Percentiles rank a stretch among this genome's conserved stretches.
These are phyloP conservation scores for Nannoperca australis DNA, from an alignment of 2,797 vertebrate genomes.

Conservation along the genomic window DNA sequence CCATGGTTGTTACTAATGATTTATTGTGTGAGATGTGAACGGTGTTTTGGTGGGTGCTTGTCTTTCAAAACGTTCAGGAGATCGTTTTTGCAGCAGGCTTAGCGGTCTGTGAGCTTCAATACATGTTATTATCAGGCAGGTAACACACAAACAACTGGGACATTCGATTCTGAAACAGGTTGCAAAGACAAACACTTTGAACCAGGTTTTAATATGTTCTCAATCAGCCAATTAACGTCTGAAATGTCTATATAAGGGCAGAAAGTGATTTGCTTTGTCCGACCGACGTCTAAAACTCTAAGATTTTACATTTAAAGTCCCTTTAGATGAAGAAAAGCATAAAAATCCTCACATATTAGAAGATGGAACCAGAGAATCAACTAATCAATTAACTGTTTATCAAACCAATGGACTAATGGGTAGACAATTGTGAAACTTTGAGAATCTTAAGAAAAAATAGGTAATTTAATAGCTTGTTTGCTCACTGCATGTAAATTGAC, in stretches of 20 bases:
- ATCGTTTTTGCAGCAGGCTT: constrained; percentile 28
- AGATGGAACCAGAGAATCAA: neutral
- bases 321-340: neutral
- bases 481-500: neutral
- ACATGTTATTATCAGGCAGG: constrained; percentile 33
- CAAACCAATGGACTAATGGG: neutral
- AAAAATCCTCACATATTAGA: neutral
- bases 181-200: constrained; percentile 25
- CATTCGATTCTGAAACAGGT: neutral
- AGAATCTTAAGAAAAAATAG: neutral
- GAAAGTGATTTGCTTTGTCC: neutral
- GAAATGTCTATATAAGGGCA: neutral
- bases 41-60: constrained; percentile 65
- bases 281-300: neutral
- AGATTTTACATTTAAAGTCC: neutral
- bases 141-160: constrained; percentile 16
- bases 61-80: constrained; percentile 50
- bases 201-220: neutral
- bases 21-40: constrained; percentile 82
- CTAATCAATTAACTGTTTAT: neutral
- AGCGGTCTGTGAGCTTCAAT: constrained; percentile 22
- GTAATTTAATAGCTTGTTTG: neutral
- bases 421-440: neutral
- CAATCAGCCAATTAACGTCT: neutral
- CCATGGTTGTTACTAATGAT: constrained; percentile 83